Base-by-base conservation (phyloP, 2,888 invertebrate genomes). In the Andricus quercusramuli region DNA sequence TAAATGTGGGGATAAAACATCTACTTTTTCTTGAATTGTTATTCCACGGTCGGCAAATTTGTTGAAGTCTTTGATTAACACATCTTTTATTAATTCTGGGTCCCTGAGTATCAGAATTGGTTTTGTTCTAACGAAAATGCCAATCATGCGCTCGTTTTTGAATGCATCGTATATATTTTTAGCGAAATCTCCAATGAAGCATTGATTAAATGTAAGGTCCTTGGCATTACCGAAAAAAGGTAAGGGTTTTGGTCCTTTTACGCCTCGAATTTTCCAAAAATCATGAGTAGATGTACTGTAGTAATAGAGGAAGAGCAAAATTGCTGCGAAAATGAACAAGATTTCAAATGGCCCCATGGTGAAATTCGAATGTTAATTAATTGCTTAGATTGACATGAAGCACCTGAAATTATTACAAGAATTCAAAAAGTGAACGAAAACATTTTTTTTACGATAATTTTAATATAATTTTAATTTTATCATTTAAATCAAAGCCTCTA, bases 151-250 rank as follows among this genome's bases (percentile, higher is more conserved):
- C 11, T 87, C 81, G n/a, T 85, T 66, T 1, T 74, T 65, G 68
- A 81, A 81, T 0, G 76, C 56, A 0, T 83, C 62, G 59, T 85
- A 87, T 20, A 83, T 29, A 11, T 79, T 51, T 62, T 74, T 82
- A 11, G 41, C 44, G 20, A 20, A 67, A 15, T 65, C 67, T 13
- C 80, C 83, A n/a, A 83, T 67, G 2, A 80, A 81, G 64, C 70
- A 65, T n/a, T 74, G 79, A 37, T 79, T 13, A 0, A 89, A 80
- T n/a, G 93, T 82, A 0, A 93, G 85, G 17, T 92, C 90, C 65
- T 89, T 90, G 65, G 93, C 88, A 84, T 93, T 93, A 0, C 94
- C 94, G 70, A 93, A 91, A 4, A 94, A 78, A 0, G 92, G 91
- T 3, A 86, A 67, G 0, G 94, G 94, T 77, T 89, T 84, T 1